phyloP scores from a whole-genome alignment of 2,113 vertebrate species.

The Bubo blakistoni region DNA sequence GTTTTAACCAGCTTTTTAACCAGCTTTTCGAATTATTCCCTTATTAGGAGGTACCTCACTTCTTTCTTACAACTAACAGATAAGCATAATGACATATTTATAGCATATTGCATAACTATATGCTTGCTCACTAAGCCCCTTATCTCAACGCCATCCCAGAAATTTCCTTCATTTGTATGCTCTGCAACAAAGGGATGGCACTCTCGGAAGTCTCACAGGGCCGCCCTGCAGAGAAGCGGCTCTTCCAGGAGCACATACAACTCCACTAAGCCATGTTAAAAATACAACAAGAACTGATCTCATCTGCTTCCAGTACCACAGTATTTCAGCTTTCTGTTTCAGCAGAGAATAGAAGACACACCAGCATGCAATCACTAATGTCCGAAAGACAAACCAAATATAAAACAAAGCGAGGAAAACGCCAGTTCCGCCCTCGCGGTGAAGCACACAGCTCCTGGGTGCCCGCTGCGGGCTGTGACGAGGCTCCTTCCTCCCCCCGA shows the following conservation, averaged over 20 bases:
- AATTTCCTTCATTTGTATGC: background rate
- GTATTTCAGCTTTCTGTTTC: background rate
- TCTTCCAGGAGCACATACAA: background rate
- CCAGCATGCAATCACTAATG: background rate
- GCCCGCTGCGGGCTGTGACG: no score
- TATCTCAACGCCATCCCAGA: background rate
- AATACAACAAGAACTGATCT: background rate
- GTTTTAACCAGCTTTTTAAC: no score
- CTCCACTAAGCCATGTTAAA: background rate
- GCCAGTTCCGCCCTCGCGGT: background rate
- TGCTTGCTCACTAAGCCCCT: no score
- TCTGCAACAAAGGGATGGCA: background rate
- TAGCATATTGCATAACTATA: no score
- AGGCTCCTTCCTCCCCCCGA: no score
- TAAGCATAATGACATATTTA: no score
- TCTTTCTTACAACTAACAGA: no score
- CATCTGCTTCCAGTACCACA: background rate
- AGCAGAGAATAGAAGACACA: background rate
- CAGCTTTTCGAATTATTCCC: no score
- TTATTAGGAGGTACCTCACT: no score
- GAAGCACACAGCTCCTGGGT: no score
- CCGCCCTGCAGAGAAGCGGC: background rate
- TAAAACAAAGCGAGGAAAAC: background rate
- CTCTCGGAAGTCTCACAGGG: background rate
- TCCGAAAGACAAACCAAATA: background rate